A percentile compares a stretch with the other conserved stretches of the same genome.
Evolutionary conservation across 2,888 invertebrate species (phyloP).

Genomic region (Biston betularia): DNA sequence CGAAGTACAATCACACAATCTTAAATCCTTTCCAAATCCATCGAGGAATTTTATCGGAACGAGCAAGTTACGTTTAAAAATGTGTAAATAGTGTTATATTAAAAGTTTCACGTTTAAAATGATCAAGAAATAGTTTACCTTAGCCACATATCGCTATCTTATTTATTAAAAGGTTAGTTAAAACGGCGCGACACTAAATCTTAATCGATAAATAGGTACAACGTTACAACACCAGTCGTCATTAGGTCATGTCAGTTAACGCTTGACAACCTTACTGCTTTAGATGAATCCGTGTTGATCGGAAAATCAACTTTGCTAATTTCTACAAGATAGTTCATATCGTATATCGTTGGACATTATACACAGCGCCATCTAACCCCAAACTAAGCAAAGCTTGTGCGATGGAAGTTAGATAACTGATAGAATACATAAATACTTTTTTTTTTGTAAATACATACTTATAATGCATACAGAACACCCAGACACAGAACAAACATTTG

Average conservation of each 20-base stretch:
- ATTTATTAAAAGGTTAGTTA: slow-evolving; percentile 33
- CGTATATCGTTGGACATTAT: no score
- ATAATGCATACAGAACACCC: no score
- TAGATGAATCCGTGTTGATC: slow-evolving; percentile 10
- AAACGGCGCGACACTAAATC: slow-evolving; percentile 48
- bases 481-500: no score
- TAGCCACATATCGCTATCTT: slow-evolving; percentile 54
- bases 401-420: no score
- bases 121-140: slow-evolving; percentile 35
- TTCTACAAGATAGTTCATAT: background rate
- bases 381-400: no score
- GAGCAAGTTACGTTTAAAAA: background rate
- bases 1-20: background rate
- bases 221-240: slow-evolving; percentile 63
- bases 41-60: background rate
- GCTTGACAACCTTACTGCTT: slow-evolving; percentile 24
- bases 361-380: no score
- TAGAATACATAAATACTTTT: no score
- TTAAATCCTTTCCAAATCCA: background rate
- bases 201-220: slow-evolving; percentile 54
- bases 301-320: background rate
- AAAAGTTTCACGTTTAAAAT: slow-evolving; percentile 27
- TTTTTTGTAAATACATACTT: no score
- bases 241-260: slow-evolving; percentile 54
- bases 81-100: slow-evolving; percentile 9